A percentile compares a stretch with the other conserved stretches of the same genome.
These are phyloP conservation scores for Percopsis transmontana DNA, from an alignment of 2,113 vertebrate species.

Conservation along the genomic window DNA sequence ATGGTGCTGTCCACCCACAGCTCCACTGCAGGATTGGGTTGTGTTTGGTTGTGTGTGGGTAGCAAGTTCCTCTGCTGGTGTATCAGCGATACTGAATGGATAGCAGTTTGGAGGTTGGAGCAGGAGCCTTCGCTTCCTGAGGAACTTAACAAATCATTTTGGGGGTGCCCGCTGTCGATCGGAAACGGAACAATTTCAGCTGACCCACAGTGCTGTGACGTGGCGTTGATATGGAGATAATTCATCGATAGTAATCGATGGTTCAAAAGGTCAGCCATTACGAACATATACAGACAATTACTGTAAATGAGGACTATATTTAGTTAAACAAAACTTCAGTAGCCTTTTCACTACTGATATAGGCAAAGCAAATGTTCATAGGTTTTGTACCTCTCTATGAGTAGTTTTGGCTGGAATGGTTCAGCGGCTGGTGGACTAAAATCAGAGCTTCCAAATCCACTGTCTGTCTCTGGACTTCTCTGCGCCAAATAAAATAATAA, in stretches of 20 bases:
- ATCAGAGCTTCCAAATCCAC: slow-evolving; percentile 68
- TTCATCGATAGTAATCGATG: neutral
- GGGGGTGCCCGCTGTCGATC: slow-evolving; percentile 30
- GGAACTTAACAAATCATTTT: slow-evolving; percentile 40
- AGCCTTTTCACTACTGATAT: neutral
- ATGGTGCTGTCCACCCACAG: slow-evolving; percentile 62
- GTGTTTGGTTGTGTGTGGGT: slow-evolving; percentile 21
- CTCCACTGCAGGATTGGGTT: slow-evolving; percentile 35
- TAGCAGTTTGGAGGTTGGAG: slow-evolving; percentile 63
- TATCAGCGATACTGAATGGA: slow-evolving; percentile 32
- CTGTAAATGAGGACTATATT: neutral
- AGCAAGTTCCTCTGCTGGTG: slow-evolving; percentile 7
- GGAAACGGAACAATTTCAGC: neutral
- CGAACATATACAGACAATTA: neutral
- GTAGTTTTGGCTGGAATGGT: slow-evolving; percentile 45
- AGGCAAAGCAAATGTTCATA: neutral
- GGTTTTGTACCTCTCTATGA: slow-evolving; percentile 59
- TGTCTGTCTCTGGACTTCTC: slow-evolving; percentile 72
- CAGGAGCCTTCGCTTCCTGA: slow-evolving; percentile 70
- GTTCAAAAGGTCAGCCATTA: neutral
- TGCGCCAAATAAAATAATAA: slow-evolving; percentile 45
- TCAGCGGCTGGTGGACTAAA: slow-evolving; percentile 56
- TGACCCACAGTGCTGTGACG: neutral
- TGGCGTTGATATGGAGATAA: no score
- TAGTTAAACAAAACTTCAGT: neutral